A percentile compares a stretch with the other conserved stretches of the same genome.
Conservation (phyloP, 2,797 vertebrate genomes). For the Carapus acus region DNA sequence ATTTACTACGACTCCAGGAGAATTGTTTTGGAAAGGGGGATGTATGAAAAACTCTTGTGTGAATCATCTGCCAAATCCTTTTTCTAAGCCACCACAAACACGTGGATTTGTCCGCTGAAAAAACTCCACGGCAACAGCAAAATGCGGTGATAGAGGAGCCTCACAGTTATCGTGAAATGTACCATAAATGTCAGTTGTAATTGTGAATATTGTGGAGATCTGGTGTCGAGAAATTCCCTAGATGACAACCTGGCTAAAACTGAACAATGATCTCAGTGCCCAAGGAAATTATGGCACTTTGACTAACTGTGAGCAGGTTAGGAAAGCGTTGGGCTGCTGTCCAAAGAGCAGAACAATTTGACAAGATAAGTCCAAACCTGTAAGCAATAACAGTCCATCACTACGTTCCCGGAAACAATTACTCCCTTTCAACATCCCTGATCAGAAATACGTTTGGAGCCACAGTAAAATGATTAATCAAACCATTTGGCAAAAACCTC, state of each 20-base stretch:
- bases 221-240: conserved; percentile 50
- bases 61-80: conserved; percentile 57
- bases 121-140: conserved; percentile 47
- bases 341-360: conserved; percentile 42
- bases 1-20: conserved; percentile 57
- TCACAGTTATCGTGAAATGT: conserved; percentile 46
- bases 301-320: conserved; percentile 42
- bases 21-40: conserved; percentile 55
- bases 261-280: conserved; percentile 55
- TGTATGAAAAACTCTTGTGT: conserved; percentile 46
- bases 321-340: conserved; percentile 33
- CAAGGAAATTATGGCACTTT: conserved; percentile 54
- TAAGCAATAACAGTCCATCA: conserved; percentile 52
- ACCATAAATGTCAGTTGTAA: conserved; percentile 53
- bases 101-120: conserved; percentile 32
- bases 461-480: conserved; percentile 52
- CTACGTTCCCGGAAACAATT: conserved; percentile 51
- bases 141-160: conserved; percentile 41
- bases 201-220: conserved; percentile 42
- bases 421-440: conserved; percentile 42
- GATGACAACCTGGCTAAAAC: conserved; percentile 55
- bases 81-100: conserved; percentile 60
- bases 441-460: conserved; percentile 46
- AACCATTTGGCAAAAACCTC: conserved; percentile 23
- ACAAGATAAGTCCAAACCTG: conserved; percentile 56